A percentile compares a stretch with the other conserved stretches of the same genome.
Conservation (phyloP, 2,113 vertebrate genomes). For the Nannospalax galili region DNA sequence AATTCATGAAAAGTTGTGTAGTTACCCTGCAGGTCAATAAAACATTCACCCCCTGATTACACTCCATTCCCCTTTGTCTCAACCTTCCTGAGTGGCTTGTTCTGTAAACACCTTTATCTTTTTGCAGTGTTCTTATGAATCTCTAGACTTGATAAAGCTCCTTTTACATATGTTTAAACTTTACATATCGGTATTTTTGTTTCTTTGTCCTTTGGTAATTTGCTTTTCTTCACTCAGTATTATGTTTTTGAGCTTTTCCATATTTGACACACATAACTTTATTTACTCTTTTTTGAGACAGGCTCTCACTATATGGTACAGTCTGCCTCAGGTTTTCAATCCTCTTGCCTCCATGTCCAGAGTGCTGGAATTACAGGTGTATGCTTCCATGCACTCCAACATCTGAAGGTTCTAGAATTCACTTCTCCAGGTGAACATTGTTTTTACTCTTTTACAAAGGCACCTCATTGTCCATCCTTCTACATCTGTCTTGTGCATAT, state of each 20-base stretch:
- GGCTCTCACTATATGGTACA: neutral
- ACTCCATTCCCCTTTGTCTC: too few relatives aligned
- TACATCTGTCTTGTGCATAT: neutral
- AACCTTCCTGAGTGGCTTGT: neutral
- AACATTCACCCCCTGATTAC: neutral
- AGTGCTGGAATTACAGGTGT: neutral
- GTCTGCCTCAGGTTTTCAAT: neutral
- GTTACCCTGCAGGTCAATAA: neutral
- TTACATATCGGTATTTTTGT: neutral
- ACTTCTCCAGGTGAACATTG: neutral
- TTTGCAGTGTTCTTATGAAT: neutral
- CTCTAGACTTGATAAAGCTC: neutral
- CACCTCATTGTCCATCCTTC: neutral
- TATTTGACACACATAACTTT: neutral
- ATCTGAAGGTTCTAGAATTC: neutral
- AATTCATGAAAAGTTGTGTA: neutral
- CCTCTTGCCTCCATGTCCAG: neutral
- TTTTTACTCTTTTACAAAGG: neutral
- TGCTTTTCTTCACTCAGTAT: neutral
- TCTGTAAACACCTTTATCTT: neutral
- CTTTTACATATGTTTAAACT: neutral
- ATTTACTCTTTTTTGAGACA: neutral
- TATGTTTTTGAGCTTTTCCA: neutral
- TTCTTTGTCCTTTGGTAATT: neutral
- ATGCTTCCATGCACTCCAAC: neutral